These are phyloP conservation scores for Phalacrocorax aristotelis DNA, from an alignment of 2,113 vertebrate genomes.

Conservation along the genomic window DNA sequence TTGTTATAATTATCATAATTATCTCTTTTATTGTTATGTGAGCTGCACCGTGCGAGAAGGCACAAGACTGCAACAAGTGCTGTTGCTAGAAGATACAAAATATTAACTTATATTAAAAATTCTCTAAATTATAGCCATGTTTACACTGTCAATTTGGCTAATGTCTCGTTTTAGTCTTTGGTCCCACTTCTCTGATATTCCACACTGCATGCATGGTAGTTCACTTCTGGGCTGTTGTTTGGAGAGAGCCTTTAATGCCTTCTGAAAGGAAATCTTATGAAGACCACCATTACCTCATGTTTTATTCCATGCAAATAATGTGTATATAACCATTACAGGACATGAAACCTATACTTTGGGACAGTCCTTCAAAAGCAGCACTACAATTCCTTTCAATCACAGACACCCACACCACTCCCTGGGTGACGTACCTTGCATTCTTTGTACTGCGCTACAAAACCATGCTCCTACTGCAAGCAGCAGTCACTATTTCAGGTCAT, in stretches of 20 bases:
- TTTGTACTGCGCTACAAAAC: neutral
- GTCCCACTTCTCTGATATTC: neutral
- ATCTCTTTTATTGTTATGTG: slow-evolving; percentile 30
- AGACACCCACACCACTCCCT: neutral
- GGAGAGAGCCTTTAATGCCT: neutral
- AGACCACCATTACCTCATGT: neutral
- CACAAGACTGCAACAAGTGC: neutral
- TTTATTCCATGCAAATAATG: neutral
- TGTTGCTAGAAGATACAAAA: neutral
- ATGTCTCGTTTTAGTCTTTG: neutral
- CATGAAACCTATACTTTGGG: neutral
- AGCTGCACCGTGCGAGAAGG: slow-evolving; percentile 8
- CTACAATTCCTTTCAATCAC: neutral
- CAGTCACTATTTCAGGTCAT: neutral
- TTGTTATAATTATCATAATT: slow-evolving; percentile 56
- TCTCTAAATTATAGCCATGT: neutral
- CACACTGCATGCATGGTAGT: neutral
- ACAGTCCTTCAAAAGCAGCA: neutral
- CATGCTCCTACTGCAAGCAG: neutral
- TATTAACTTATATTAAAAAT: neutral
- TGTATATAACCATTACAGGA: neutral
- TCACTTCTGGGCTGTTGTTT: neutral
- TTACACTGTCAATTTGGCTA: neutral
- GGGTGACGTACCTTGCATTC: neutral
- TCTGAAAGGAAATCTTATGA: neutral